Percentiles rank a stretch among this genome's conserved stretches.
phyloP scores from a whole-genome alignment of 2,113 vertebrate species.

The Elanus axillaris region DNA sequence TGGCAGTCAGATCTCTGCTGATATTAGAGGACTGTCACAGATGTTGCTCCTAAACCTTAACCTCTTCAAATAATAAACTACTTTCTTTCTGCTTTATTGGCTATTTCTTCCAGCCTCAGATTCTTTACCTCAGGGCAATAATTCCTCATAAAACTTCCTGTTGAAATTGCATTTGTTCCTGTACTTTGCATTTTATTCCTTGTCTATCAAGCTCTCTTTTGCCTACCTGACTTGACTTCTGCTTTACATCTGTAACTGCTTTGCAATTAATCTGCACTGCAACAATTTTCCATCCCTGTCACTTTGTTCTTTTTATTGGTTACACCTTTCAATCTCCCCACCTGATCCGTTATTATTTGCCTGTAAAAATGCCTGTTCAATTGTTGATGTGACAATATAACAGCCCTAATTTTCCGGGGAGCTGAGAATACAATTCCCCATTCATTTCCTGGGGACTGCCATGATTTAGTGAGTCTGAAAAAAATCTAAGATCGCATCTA shows the following conservation, averaged over 20 bases:
- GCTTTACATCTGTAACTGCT: neutral
- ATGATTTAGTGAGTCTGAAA: neutral
- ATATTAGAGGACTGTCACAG: neutral
- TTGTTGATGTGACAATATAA: neutral
- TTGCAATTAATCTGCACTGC: neutral
- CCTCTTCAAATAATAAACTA: constrained; percentile 48
- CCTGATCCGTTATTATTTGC: neutral
- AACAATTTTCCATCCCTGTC: neutral
- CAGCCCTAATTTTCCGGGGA: neutral
- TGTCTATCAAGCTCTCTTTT: neutral
- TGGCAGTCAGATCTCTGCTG: neutral
- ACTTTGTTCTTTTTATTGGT: neutral
- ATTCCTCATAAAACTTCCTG: constrained; percentile 40
- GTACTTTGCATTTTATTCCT: constrained; percentile 29
- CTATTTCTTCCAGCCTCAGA: constrained; percentile 7
- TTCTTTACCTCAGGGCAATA: constrained; percentile 21
- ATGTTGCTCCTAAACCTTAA: constrained; percentile 8
- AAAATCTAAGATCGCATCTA: neutral
- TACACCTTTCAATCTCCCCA: neutral
- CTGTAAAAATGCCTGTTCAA: neutral
- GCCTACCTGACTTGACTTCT: neutral
- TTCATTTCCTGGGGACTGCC: neutral
- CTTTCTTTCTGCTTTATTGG: constrained; percentile 1
- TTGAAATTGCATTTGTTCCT: constrained; percentile 32
- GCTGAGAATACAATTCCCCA: neutral